A percentile compares a stretch with the other conserved stretches of the same genome.
Conservation (phyloP, 2,797 vertebrate species). For the Oryzias dopingdopingensis region DNA sequence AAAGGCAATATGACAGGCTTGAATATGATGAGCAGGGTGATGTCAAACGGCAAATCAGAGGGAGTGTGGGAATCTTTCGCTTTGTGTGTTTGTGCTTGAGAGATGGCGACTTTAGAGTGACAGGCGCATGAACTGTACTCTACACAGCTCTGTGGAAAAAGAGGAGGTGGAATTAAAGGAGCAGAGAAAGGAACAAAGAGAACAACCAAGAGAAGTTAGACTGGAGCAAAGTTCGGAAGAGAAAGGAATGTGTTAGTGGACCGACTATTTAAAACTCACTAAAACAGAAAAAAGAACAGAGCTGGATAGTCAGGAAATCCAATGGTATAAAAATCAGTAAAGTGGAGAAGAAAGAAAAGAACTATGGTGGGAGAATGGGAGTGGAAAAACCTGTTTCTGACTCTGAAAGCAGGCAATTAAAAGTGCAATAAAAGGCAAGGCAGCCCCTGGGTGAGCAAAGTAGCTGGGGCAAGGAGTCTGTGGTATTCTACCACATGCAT, state of each 20-base stretch:
- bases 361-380: background rate
- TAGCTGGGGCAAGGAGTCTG: slow-evolving; percentile 36
- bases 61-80: background rate
- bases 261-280: slow-evolving; percentile 1
- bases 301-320: slow-evolving; percentile 21
- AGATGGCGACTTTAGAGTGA: slow-evolving; percentile 17
- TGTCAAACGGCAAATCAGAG: slow-evolving; percentile 10
- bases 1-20: slow-evolving; percentile 2
- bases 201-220: background rate
- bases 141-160: slow-evolving; percentile 6
- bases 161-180: slow-evolving; percentile 8
- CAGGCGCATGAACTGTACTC: slow-evolving; percentile 29
- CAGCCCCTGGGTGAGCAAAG: slow-evolving; percentile 36
- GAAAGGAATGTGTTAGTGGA: background rate
- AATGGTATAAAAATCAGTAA: slow-evolving; percentile 3
- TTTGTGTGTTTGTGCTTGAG: background rate
- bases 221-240: background rate
- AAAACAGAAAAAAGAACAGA: background rate
- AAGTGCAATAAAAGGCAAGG: slow-evolving; percentile 57
- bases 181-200: slow-evolving; percentile 1
- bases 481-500: slow-evolving; percentile 33
- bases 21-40: slow-evolving; percentile 9
- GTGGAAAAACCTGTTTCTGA: slow-evolving; percentile 16
- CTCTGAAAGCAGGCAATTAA: slow-evolving; percentile 53
- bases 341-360: background rate